Base-by-base conservation (phyloP, 2,797 vertebrate species). In the Myotis findleyi region DNA sequence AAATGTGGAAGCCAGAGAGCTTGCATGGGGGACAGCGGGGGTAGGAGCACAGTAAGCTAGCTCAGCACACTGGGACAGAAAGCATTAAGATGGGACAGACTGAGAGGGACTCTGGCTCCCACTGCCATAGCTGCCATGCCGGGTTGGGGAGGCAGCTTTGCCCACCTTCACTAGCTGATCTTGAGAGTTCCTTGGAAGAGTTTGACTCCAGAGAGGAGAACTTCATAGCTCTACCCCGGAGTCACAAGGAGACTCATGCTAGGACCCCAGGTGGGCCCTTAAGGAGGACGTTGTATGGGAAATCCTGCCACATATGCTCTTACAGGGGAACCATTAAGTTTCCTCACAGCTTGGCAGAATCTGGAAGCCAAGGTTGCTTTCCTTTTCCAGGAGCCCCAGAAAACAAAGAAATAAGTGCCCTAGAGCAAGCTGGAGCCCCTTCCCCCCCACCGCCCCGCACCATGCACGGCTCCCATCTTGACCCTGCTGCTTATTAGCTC, bases 301-400 rank as follows among this genome's bases (percentile, higher is more conserved):
- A 20, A 18, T 2, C 49, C 11, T 38, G 30, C 12, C 36, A 23
- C 11, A 7, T 4, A 53, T 79, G 23, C 30, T 71, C 25, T 81
- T 53, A 23, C 0, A 4, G 59, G 9, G 62, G 38, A 66, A 53
- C 16, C 30, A 47, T 25, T 12, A 64, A 91, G 72, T 13, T 30
- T 83, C 62, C 23, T 41, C 25, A 6, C 1, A n/a, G 44, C 13
- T 12, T 5, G 9, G 36, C 51, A 85, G 89, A 79, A 93, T 38
- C 57, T 80, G 59, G 41, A 89, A 92, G 38, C 14, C 2, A 9
- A 62, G 64, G 27, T 55, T 79, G 47, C n/a, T 33, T 79, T 89
- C 55, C 18, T 73, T 93, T 80, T 33, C 33, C 13, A 64, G 87
- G 23, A 57, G 10, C 68, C 90, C 33, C 47, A 87, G 79, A 87